phyloP scores from a whole-genome alignment of 2,797 vertebrate species.

The Intellagama lesueurii region DNA sequence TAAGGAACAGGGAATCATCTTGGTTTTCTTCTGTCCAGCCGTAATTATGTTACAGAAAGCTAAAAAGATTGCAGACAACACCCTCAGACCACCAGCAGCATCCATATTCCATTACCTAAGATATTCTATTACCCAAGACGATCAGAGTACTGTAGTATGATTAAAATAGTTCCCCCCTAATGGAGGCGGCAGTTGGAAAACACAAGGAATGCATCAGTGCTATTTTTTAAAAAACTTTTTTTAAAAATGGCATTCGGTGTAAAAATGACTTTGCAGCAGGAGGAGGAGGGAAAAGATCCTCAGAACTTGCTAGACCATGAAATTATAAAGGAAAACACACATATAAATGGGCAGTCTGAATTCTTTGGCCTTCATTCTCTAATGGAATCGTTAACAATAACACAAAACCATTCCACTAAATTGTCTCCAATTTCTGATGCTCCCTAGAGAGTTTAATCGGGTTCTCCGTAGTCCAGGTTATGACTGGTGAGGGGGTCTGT shows the following conservation, averaged over 20 bases:
- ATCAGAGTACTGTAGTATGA: not conserved
- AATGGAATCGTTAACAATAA: not conserved
- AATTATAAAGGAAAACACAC: not conserved
- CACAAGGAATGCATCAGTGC: not conserved
- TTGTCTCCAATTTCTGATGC: rapidly evolving
- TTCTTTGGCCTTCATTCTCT: not conserved
- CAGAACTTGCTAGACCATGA: not conserved
- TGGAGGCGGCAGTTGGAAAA: not conserved
- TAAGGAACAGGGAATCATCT: not conserved
- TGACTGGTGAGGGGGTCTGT: not conserved
- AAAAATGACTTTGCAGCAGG: constrained; percentile 2
- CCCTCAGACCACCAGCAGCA: not conserved
- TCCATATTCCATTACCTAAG: constrained; percentile 3
- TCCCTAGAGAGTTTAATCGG: rapidly evolving
- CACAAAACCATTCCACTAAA: rapidly evolving
- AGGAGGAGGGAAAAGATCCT: not conserved
- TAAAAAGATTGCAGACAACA: not conserved
- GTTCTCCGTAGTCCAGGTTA: rapidly evolving
- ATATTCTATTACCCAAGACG: not conserved
- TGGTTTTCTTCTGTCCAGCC: not conserved
- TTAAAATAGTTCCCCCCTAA: not conserved
- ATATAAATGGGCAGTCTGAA: not conserved
- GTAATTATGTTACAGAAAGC: not conserved
- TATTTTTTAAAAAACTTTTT: not conserved
- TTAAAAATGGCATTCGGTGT: not conserved